Evolutionary conservation across 1,140 invertebrate species (phyloP).

Genomic region (Hycleus phaleratus): DNA sequence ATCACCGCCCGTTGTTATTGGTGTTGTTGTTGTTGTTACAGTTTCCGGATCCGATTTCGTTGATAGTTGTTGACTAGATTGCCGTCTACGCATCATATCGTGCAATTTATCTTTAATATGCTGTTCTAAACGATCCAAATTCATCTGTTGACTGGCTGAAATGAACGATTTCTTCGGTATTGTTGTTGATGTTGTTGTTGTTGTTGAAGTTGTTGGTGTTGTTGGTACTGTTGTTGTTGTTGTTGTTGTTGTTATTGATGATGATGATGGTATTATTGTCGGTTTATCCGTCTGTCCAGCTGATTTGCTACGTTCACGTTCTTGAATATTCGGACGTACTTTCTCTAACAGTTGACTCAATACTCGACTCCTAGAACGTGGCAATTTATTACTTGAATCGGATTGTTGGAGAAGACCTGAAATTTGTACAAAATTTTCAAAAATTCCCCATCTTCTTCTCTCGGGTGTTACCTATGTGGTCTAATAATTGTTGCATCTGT

Average conservation of each 20-base stretch:
- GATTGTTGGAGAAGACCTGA: slow-evolving; percentile 30
- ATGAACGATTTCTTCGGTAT: slow-evolving; percentile 37
- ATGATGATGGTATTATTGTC: slow-evolving; percentile 30
- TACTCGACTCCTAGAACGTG: slow-evolving; percentile 35
- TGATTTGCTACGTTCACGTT: slow-evolving; percentile 44
- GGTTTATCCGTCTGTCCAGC: slow-evolving; percentile 41
- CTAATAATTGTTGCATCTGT: slow-evolving; percentile 41
- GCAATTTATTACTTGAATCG: slow-evolving; percentile 34
- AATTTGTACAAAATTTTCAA: slow-evolving; percentile 3
- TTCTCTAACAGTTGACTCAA: slow-evolving; percentile 38
- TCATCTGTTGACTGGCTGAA: slow-evolving; percentile 28
- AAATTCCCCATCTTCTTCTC: neutral
- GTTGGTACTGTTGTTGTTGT: too few species aligned
- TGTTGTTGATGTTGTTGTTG: neutral
- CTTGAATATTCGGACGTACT: slow-evolving; percentile 33
- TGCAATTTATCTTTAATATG: slow-evolving; percentile 46
- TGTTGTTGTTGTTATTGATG: too few species aligned
- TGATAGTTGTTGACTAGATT: slow-evolving; percentile 22
- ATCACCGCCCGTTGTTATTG: slow-evolving; percentile 1
- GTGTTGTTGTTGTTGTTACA: too few species aligned
- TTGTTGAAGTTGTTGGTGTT: neutral
- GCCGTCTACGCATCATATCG: slow-evolving; percentile 37
- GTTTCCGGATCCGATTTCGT: slow-evolving; percentile 38
- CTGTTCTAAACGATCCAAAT: slow-evolving; percentile 42
- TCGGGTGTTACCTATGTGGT: slow-evolving; percentile 43